Evolutionary conservation across 2,113 vertebrate species (phyloP).

Genomic region (Sturnira hondurensis): DNA sequence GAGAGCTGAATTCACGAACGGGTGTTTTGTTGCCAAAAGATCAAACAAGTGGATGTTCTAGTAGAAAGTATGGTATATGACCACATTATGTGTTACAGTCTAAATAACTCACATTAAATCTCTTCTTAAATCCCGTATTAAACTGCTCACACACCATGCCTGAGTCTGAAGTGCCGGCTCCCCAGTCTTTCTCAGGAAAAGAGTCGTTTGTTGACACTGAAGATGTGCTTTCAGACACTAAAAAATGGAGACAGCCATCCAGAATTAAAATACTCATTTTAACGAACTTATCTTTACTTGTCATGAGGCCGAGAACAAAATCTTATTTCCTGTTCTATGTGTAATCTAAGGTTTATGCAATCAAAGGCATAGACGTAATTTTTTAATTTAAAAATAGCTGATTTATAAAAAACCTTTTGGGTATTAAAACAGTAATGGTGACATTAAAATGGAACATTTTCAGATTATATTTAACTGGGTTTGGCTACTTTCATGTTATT

Average conservation of each 20-base stretch:
- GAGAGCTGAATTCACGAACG: not conserved
- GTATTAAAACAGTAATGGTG: not conserved
- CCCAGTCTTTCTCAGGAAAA: slow-evolving; percentile 65
- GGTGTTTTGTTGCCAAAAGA: not conserved
- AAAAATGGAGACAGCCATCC: slow-evolving; percentile 9
- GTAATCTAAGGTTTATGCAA: not conserved
- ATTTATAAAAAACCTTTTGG: not conserved
- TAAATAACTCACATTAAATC: slow-evolving; percentile 83
- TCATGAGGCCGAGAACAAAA: not conserved
- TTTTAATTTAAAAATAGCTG: slow-evolving; percentile 24
- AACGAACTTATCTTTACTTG: not conserved
- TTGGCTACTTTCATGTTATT: not conserved
- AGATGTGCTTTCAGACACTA: slow-evolving; percentile 71
- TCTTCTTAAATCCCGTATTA: slow-evolving; percentile 85
- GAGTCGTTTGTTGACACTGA: slow-evolving; percentile 62
- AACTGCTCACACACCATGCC: slow-evolving; percentile 82
- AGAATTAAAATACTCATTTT: slow-evolving; percentile 35
- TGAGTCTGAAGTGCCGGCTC: slow-evolving; percentile 64
- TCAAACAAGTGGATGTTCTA: not conserved
- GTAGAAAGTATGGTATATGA: not conserved
- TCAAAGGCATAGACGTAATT: not conserved
- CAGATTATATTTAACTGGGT: not conserved
- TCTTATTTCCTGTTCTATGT: not conserved
- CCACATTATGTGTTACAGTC: not conserved
- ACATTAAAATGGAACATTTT: not conserved